Evolutionary conservation across 2,113 vertebrate species (phyloP).

Genomic region (Acrocephalus arundinaceus): DNA sequence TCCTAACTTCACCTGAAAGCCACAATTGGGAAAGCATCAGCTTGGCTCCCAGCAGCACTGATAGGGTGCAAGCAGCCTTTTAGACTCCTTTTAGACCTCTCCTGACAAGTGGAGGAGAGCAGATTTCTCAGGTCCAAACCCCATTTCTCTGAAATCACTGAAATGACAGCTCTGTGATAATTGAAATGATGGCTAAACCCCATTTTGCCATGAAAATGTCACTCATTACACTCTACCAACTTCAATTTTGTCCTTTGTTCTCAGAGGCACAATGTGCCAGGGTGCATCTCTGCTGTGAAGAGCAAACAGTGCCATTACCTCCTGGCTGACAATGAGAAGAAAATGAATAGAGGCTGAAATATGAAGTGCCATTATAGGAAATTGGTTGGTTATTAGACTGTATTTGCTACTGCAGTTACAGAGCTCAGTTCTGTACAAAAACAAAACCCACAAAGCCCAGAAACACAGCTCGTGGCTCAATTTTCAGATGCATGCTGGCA

Average conservation of each 20-base stretch:
- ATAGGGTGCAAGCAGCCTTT: not conserved
- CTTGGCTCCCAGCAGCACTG: not conserved
- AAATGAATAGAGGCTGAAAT: conserved; percentile 15
- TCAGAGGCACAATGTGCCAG: not conserved
- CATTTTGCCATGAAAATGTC: conserved; percentile 1
- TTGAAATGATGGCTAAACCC: not conserved
- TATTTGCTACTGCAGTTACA: not conserved
- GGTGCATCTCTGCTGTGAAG: not conserved
- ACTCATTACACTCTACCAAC: not conserved
- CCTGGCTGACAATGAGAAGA: not conserved
- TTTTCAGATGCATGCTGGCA: not conserved
- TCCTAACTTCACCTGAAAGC: not conserved
- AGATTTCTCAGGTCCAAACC: not conserved
- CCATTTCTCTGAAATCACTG: not conserved
- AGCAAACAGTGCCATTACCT: conserved; percentile 12
- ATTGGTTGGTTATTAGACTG: conserved; percentile 13
- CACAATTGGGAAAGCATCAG: not conserved
- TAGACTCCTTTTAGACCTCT: not conserved
- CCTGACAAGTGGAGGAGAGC: not conserved
- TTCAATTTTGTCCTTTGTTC: not conserved
- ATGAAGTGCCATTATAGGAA: conserved; percentile 24
- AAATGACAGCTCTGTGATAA: not conserved
- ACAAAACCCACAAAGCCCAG: not conserved
- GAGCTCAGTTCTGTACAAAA: not conserved
- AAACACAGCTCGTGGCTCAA: not conserved